These are phyloP conservation scores for Troides helena DNA, from an alignment of 2,888 invertebrate genomes.

Conservation along the genomic window DNA sequence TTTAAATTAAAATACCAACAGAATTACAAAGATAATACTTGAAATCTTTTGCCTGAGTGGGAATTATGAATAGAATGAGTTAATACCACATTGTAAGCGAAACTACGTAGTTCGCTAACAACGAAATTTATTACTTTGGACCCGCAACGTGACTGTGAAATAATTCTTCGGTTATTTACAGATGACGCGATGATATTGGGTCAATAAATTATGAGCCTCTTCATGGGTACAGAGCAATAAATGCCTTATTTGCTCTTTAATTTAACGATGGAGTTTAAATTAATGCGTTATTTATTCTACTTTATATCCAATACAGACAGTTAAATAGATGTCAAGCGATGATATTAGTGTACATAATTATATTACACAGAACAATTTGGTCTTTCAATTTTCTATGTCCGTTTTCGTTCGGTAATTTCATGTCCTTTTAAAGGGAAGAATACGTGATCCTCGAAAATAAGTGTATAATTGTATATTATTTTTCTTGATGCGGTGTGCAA, in stretches of 20 bases:
- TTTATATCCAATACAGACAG: not conserved
- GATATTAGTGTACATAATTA: too few relatives aligned
- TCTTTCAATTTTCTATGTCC: too few relatives aligned
- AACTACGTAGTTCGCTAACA: constrained; percentile 23
- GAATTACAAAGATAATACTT: too few relatives aligned
- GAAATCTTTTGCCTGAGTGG: not conserved
- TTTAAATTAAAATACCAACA: too few relatives aligned
- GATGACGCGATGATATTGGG: constrained; percentile 19
- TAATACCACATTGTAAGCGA: constrained; percentile 11
- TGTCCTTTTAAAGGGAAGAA: too few relatives aligned
- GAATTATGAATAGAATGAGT: constrained; percentile 4
- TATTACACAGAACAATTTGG: too few relatives aligned
- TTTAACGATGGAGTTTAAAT: constrained; percentile 7
- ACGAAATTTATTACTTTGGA: constrained; percentile 21
- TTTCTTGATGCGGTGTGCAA: too few relatives aligned
- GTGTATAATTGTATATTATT: too few relatives aligned
- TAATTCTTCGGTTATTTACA: constrained; percentile 25
- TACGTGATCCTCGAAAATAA: too few relatives aligned
- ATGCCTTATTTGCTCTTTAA: constrained; percentile 11
- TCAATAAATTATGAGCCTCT: constrained; percentile 9
- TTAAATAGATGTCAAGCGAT: not conserved
- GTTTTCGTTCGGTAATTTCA: too few relatives aligned
- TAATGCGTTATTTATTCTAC: constrained; percentile 2
- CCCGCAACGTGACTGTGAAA: constrained; percentile 22
- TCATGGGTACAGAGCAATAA: constrained; percentile 12